These are phyloP conservation scores for Prosopocoilus inquinatus DNA, from an alignment of 2,888 invertebrate genomes.

Conservation along the genomic window DNA sequence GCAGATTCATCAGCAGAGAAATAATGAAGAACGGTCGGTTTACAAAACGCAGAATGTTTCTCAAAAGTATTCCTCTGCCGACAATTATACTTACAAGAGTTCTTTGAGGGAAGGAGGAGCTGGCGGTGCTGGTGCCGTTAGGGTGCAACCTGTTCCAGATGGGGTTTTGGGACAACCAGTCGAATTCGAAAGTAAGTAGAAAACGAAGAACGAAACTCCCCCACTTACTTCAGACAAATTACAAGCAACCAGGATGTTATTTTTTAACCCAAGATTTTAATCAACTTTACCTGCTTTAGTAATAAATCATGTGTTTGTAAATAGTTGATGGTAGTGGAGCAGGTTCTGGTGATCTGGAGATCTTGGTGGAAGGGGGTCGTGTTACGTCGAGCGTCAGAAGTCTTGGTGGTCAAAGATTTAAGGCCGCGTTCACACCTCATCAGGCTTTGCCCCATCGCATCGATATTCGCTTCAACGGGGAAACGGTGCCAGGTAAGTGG, in stretches of 20 bases:
- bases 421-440: conserved; percentile 92
- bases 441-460: conserved; percentile 82
- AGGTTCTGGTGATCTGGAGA: conserved; percentile 95
- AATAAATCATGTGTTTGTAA: neutral
- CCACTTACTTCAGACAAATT: too few species aligned
- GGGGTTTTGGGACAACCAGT: conserved; percentile 88
- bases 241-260: too few species aligned
- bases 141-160: conserved; percentile 82
- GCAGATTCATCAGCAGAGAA: conserved; percentile 11
- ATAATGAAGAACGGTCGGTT: conserved; percentile 27
- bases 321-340: conserved; percentile 92
- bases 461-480: conserved; percentile 92
- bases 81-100: conserved; percentile 33
- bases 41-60: conserved; percentile 38
- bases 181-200: conserved; percentile 86
- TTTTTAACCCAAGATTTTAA: too few species aligned
- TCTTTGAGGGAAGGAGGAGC: conserved; percentile 49
- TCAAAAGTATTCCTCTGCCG: conserved; percentile 39
- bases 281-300: neutral
- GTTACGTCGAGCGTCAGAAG: conserved; percentile 93
- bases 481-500: conserved; percentile 82
- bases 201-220: too few species aligned
- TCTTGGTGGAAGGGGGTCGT: conserved; percentile 91
- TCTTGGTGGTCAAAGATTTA: conserved; percentile 83
- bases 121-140: conserved; percentile 82